A percentile compares a stretch with the other conserved stretches of the same genome.
These are phyloP conservation scores for Sinopyrophorus schimmeli DNA, from an alignment of 2,888 invertebrate genomes.

Conservation along the genomic window DNA sequence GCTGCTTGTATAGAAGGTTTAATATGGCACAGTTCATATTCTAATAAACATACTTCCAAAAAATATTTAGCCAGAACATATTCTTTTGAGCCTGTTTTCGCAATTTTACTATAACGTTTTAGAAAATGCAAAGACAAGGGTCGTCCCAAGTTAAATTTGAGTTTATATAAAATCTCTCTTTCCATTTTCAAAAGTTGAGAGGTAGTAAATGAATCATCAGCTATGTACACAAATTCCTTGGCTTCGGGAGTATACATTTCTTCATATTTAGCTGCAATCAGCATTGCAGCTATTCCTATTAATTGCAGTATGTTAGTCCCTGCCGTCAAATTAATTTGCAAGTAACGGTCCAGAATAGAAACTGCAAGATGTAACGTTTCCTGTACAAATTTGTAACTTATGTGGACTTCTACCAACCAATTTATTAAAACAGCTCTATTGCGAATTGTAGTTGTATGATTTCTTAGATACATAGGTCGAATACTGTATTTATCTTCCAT, in stretches of 20 bases:
- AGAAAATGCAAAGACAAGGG: constrained; percentile 90
- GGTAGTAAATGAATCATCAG: constrained; percentile 83
- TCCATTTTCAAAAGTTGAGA: constrained; percentile 84
- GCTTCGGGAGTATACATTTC: constrained; percentile 90
- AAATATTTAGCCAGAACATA: constrained; percentile 81
- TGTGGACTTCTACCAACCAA: constrained; percentile 92
- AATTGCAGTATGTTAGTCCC: constrained; percentile 67
- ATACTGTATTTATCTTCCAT: constrained; percentile 74
- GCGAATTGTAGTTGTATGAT: constrained; percentile 72
- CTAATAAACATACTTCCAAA: constrained; percentile 80
- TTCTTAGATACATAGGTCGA: constrained; percentile 62
- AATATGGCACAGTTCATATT: constrained; percentile 77
- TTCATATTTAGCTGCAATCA: constrained; percentile 93
- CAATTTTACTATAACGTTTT: constrained; percentile 70
- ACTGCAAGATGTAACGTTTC: constrained; percentile 92
- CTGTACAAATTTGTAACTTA: constrained; percentile 78
- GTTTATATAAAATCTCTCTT: constrained; percentile 70
- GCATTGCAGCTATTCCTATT: constrained; percentile 86
- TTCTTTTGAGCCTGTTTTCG: constrained; percentile 61
- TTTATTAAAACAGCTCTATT: constrained; percentile 91
- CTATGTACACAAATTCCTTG: constrained; percentile 86
- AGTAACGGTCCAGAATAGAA: constrained; percentile 85
- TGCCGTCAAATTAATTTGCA: constrained; percentile 65
- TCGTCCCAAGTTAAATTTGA: constrained; percentile 81
- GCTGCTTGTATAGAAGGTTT: constrained; percentile 85